These are phyloP conservation scores for Epizoanthus rinbou DNA, from an alignment of 92 coral and sea anemone genomes.

Conservation along the genomic window DNA sequence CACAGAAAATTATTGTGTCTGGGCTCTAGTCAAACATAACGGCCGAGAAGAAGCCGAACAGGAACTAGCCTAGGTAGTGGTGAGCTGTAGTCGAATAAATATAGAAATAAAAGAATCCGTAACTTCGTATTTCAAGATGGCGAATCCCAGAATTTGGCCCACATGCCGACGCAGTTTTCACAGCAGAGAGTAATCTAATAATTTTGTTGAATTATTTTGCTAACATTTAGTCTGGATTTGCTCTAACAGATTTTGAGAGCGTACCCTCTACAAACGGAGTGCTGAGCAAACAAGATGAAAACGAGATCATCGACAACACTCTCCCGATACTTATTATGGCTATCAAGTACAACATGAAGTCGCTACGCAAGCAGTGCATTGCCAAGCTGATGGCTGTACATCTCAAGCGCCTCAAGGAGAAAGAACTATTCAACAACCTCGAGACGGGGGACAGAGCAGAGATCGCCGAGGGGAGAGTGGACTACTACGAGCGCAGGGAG, in stretches of 20 bases:
- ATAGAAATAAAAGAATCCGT: no score
- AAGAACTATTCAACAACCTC: not conserved
- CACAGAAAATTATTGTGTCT: no score
- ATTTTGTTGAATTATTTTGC: no score
- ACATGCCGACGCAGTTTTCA: no score
- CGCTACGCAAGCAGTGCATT: slow-evolving; percentile 14
- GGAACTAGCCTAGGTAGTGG: no score
- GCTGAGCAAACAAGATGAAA: slow-evolving; percentile 1
- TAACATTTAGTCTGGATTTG: no score
- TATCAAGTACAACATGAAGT: slow-evolving; percentile 24
- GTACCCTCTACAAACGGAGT: not conserved
- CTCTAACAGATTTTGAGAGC: not conserved
- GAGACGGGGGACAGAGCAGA: slow-evolving; percentile 18
- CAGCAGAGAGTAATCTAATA: no score
- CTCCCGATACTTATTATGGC: slow-evolving; percentile 14
- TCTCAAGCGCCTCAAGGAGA: slow-evolving; percentile 11
- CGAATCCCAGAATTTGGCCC: no score
- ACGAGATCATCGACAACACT: slow-evolving; percentile 16
- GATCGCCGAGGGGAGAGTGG: slow-evolving; percentile 16
- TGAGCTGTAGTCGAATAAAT: no score
- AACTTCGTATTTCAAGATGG: no score
- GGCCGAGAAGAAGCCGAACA: no score
- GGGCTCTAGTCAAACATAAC: no score
- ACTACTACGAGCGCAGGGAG: slow-evolving; percentile 9
- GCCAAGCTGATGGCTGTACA: slow-evolving; percentile 5